A percentile compares a stretch with the other conserved stretches of the same genome.
These are phyloP conservation scores for Eledone cirrhosa DNA, from an alignment of 2,888 invertebrate genomes.

Conservation along the genomic window DNA sequence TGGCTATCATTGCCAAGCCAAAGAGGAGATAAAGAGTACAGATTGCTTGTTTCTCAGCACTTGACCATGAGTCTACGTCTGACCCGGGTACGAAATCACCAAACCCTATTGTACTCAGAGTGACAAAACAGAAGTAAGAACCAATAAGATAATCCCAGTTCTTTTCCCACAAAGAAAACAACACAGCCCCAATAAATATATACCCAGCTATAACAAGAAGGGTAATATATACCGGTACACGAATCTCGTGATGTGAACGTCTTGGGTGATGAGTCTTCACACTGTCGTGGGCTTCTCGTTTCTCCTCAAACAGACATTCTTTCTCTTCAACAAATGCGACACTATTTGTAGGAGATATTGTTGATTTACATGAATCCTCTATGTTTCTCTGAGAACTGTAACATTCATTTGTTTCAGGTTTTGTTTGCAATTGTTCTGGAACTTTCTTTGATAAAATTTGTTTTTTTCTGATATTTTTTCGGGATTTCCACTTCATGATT, in stretches of 20 bases:
- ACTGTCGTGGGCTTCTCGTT: no score
- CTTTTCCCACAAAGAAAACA: conserved; percentile 94
- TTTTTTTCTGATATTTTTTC: neutral
- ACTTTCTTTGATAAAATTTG: no score
- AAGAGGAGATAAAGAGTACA: conserved; percentile 66
- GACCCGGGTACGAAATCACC: conserved; percentile 67
- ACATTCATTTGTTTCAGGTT: no score
- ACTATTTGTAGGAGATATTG: neutral
- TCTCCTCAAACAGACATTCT: neutral
- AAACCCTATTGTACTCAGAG: conserved; percentile 68
- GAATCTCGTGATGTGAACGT: conserved; percentile 37
- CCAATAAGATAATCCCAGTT: conserved; percentile 92
- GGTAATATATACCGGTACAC: conserved; percentile 89
- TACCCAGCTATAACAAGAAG: conserved; percentile 88
- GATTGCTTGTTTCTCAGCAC: conserved; percentile 58
- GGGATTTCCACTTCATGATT: neutral
- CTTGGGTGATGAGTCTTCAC: neutral
- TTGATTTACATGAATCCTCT: neutral
- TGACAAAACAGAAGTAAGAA: conserved; percentile 69
- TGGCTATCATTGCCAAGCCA: conserved; percentile 68
- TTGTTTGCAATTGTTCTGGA: no score
- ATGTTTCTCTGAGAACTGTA: neutral
- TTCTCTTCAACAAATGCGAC: neutral
- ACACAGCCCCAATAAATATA: conserved; percentile 88
- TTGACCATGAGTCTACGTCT: conserved; percentile 50